Percentiles rank a stretch among this genome's conserved stretches.
Evolutionary conservation across 2,113 vertebrate species (phyloP).

Genomic region (Lepus europaeus): DNA sequence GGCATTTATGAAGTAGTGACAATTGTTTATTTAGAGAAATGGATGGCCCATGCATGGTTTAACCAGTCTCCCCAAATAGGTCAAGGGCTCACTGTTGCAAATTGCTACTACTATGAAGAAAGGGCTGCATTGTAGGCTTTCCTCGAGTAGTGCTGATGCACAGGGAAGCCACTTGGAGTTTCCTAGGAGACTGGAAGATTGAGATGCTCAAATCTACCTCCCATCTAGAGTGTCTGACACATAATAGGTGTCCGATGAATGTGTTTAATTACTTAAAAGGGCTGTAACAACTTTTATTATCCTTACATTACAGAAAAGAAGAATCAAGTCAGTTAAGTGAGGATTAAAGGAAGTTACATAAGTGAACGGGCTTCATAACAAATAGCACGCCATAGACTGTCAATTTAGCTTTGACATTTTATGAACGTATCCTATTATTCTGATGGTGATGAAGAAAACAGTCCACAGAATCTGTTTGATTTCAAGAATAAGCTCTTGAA

Average conservation of each 20-base stretch:
- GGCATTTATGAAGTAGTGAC: neutral
- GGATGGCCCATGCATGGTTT: neutral
- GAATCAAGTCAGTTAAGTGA: slow-evolving; percentile 1
- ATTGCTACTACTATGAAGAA: neutral
- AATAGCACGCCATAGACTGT: neutral
- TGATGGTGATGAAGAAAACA: slow-evolving; percentile 14
- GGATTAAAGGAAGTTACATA: neutral
- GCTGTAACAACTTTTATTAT: neutral
- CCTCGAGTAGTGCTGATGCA: neutral
- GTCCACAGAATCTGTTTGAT: slow-evolving; percentile 45
- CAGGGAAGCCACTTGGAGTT: neutral
- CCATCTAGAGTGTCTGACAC: neutral
- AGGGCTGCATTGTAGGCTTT: neutral
- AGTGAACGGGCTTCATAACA: neutral
- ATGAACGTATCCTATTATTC: neutral
- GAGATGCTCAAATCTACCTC: neutral
- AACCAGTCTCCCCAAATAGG: neutral
- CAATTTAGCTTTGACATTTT: neutral
- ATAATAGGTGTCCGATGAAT: neutral
- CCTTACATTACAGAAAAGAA: neutral
- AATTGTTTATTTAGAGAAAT: neutral
- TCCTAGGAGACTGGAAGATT: neutral
- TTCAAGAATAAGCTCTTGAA: slow-evolving; percentile 49
- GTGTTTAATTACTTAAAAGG: slow-evolving; percentile 40
- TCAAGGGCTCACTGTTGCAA: neutral